Evolutionary conservation across 1,140 invertebrate species (phyloP).

Genomic region (Drosophila truncata): DNA sequence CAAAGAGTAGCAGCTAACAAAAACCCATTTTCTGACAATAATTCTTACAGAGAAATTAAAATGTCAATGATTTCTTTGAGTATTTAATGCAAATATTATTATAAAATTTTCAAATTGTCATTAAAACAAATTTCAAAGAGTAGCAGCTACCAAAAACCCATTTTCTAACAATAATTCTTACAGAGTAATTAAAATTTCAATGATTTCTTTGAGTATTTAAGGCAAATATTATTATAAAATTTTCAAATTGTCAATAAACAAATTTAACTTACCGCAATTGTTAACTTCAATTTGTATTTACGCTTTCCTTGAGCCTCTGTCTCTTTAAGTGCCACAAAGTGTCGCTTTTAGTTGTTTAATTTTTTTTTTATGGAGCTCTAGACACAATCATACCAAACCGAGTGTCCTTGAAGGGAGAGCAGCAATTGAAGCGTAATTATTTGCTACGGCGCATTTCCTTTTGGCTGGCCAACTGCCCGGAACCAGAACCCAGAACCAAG

Average conservation of each 20-base stretch:
- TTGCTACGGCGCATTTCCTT: constrained; percentile 76
- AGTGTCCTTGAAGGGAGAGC: constrained; percentile 64
- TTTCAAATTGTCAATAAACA: background rate
- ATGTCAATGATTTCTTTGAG: background rate
- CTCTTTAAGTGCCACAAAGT: constrained; percentile 26
- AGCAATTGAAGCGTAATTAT: constrained; percentile 81
- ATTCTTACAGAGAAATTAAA: background rate
- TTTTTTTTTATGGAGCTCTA: constrained; percentile 37
- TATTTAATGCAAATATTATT: background rate
- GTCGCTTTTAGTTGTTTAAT: constrained; percentile 19
- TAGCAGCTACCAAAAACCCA: background rate
- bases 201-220: background rate
- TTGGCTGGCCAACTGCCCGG: constrained; percentile 57
- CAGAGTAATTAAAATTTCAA: background rate
- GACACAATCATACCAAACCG: constrained; percentile 60
- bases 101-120: background rate
- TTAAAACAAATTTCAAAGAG: background rate
- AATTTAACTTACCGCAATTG: constrained; percentile 11
- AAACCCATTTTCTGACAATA: background rate
- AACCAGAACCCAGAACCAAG: constrained; percentile 19
- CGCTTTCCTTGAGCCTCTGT: constrained; percentile 11
- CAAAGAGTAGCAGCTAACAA: background rate
- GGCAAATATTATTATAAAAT: background rate
- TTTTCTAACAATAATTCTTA: background rate
- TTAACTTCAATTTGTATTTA: background rate